Evolutionary conservation across 2,797 vertebrate species (phyloP).

Genomic region (Masticophis lateralis): DNA sequence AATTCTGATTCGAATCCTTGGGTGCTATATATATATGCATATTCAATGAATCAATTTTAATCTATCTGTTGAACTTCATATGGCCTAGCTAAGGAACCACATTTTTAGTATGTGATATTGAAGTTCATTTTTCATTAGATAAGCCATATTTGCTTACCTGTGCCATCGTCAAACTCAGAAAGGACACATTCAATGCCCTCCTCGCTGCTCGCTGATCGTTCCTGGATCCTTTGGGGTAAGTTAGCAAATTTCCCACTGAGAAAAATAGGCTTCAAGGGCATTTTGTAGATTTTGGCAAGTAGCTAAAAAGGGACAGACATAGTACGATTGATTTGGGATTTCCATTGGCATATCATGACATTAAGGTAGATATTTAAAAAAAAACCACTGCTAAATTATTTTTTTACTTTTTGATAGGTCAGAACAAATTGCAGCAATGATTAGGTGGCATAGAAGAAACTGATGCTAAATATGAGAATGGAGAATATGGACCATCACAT

Average conservation of each 20-base stretch:
- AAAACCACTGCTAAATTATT: neutral
- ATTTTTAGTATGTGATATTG: neutral
- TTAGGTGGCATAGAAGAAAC: neutral
- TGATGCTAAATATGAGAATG: neutral
- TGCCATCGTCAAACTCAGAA: slow-evolving; percentile 92
- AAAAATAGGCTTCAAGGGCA: slow-evolving; percentile 94
- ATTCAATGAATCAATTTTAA: neutral
- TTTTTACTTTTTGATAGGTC: neutral
- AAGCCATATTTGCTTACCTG: slow-evolving; percentile 74
- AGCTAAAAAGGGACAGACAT: slow-evolving; percentile 72
- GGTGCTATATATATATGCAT: neutral
- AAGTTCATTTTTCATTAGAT: neutral
- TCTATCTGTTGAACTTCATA: neutral
- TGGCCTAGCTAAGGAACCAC: neutral
- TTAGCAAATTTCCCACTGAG: slow-evolving; percentile 85
- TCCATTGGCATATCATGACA: neutral
- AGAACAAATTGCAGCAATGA: neutral
- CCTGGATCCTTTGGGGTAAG: slow-evolving; percentile 82
- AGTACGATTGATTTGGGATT: neutral
- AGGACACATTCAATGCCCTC: slow-evolving; percentile 89
- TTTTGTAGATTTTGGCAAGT: slow-evolving; percentile 95
- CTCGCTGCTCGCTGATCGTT: slow-evolving; percentile 86
- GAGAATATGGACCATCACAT: neutral
- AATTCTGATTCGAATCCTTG: neutral
- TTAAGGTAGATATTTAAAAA: neutral